Evolutionary conservation across 2,888 invertebrate genomes (phyloP), one percentile per base, ranked within the genome.

Genomic region (Tachystola acroxantha): DNA sequence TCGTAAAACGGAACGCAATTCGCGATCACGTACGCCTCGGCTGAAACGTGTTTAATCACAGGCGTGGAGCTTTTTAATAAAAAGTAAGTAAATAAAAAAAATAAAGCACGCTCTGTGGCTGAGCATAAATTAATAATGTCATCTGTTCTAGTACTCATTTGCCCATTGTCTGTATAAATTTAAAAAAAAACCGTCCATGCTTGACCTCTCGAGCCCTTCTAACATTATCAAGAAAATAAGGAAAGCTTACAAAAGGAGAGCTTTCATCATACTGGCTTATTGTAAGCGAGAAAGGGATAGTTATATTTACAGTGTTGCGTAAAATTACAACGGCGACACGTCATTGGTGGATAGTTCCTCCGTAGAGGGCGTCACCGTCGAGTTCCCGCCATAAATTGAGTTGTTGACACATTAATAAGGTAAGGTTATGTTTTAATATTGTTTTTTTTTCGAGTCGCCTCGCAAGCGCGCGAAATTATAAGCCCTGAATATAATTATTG

Each of bases 321-420:
- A 14, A 20, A 37, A 58, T 43, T 49, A 50, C 60, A 54, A 53
- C 50, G 45, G 57, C 43, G 48, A 53, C 45, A 42, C 53, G 53
- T 64, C 61, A 86, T 87, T 87, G 87, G 87, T 46, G 46, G 64
- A 58, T 49, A 48, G 50, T 62, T 59, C 61, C 63, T 63, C 64
- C 65, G 70, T 53, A 64, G 70, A 74, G 79, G 86, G 86, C 86
- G 86, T 79, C 60, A 54, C 79, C 75, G 43, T 53, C 63, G 58
- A 44, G 57, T 81, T 81, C 75, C 75, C 82, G 81, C 86, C 78
- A 87, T 87, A 87, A 87, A 87, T 87, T 86, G 86, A 87, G 87
- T 80, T 87, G 87, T 87, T 86, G 87, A 85, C 86, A 86, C 84
- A 75, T 80, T 82, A 79, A 82, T 85, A 86, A 81, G 79, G 57